Evolutionary conservation across 1,140 invertebrate genomes (phyloP).

Genomic region (Pollicipes pollicipes): DNA sequence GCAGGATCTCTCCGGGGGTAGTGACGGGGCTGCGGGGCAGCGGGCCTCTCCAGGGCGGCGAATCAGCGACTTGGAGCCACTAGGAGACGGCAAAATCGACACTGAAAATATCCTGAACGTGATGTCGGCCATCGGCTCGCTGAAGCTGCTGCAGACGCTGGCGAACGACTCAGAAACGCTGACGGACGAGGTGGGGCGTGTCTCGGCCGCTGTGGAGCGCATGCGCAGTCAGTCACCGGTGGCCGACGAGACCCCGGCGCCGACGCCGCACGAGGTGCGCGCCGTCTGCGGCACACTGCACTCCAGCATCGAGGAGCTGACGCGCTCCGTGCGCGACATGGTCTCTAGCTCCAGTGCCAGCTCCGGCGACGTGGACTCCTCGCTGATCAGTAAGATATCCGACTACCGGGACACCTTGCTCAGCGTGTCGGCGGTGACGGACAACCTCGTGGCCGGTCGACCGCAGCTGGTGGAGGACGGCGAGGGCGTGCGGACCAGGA

Average conservation of each 20-base stretch:
- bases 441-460: background rate
- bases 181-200: background rate
- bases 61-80: background rate
- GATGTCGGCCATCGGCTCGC: background rate
- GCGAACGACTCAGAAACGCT: background rate
- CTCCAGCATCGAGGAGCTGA: background rate
- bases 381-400: background rate
- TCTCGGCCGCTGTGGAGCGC: background rate
- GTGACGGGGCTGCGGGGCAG: background rate
- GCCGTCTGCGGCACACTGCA: background rate
- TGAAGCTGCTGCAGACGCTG: background rate
- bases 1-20: background rate
- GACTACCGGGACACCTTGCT: background rate
- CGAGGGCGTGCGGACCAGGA: background rate
- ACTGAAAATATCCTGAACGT: conserved; percentile 2
- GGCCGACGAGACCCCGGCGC: background rate
- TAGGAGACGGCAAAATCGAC: background rate
- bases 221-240: background rate
- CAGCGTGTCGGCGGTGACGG: background rate
- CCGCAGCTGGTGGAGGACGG: background rate
- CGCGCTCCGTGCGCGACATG: background rate
- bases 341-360: background rate
- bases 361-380: background rate
- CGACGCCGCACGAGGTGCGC: background rate
- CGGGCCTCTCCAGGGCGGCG: no score